Percentiles rank a stretch among this genome's conserved stretches.
These are phyloP conservation scores for Drosophila greeni DNA, from an alignment of 2,888 invertebrate species.

Conservation along the genomic window DNA sequence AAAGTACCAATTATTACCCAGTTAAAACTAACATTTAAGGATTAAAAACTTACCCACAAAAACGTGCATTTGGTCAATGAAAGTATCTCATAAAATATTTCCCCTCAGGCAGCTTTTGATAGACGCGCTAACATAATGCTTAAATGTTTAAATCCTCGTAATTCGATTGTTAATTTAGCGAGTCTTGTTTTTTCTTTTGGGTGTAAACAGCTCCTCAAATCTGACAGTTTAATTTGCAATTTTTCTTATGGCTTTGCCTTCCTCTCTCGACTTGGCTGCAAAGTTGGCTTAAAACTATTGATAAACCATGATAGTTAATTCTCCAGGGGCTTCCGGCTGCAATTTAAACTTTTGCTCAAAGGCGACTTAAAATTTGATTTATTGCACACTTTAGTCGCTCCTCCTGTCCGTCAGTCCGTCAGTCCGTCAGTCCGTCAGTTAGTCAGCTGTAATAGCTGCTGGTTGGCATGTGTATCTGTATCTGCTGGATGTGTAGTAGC, in stretches of 20 bases:
- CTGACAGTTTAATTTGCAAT: constrained; percentile 31
- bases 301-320: constrained; percentile 48
- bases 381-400: constrained; percentile 50
- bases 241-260: constrained; percentile 33
- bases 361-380: constrained; percentile 69
- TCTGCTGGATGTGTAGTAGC: constrained; percentile 29
- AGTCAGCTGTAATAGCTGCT: constrained; percentile 44
- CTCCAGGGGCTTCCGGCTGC: constrained; percentile 61
- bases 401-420: constrained; percentile 28
- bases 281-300: constrained; percentile 48
- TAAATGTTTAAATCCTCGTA: not conserved
- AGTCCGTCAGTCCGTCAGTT: constrained; percentile 24
- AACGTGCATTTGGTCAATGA: not conserved
- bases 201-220: constrained; percentile 20
- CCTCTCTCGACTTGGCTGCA: constrained; percentile 25
- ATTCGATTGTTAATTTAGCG: constrained; percentile 7
- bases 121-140: not conserved
- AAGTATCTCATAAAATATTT: not conserved
- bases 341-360: constrained; percentile 69
- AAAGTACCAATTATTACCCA: not conserved
- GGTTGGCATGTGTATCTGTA: constrained; percentile 31
- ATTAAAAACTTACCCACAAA: too few species aligned
- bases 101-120: not conserved
- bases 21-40: not conserved
- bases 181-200: constrained; percentile 9